These are phyloP conservation scores for Plagodis pulveraria DNA, from an alignment of 2,888 invertebrate species.

Conservation along the genomic window DNA sequence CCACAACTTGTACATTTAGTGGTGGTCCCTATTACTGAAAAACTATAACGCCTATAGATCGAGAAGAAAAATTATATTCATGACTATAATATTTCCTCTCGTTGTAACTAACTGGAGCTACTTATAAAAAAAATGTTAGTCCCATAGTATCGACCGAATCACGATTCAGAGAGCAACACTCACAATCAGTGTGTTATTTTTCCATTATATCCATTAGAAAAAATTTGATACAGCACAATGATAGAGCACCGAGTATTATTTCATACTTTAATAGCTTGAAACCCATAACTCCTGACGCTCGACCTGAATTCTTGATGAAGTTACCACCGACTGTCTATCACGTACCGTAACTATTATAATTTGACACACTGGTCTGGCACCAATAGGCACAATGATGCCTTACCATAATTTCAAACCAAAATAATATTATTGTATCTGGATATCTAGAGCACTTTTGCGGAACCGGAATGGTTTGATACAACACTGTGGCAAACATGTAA, in stretches of 20 bases:
- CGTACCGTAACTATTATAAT: slow-evolving; percentile 69
- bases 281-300: slow-evolving; percentile 33
- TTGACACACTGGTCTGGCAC: slow-evolving; percentile 63
- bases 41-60: too few relatives aligned
- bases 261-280: slow-evolving; percentile 16
- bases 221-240: not conserved
- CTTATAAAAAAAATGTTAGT: too few relatives aligned
- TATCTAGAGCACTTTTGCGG: slow-evolving; percentile 25
- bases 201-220: too few relatives aligned
- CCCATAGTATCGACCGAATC: too few relatives aligned
- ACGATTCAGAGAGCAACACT: too few relatives aligned
- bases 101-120: too few relatives aligned
- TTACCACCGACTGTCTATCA: slow-evolving; percentile 54
- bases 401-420: slow-evolving; percentile 42
- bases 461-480: not conserved
- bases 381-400: slow-evolving; percentile 47
- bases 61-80: too few relatives aligned
- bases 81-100: too few relatives aligned
- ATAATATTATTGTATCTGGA: slow-evolving; percentile 6
- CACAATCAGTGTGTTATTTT: too few relatives aligned
- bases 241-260: not conserved
- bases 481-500: not conserved
- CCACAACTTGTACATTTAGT: too few relatives aligned
- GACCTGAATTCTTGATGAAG: slow-evolving; percentile 63
- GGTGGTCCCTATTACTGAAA: too few relatives aligned